phyloP scores from a whole-genome alignment of 2,113 vertebrate genomes.

The Gopherus flavomarginatus region DNA sequence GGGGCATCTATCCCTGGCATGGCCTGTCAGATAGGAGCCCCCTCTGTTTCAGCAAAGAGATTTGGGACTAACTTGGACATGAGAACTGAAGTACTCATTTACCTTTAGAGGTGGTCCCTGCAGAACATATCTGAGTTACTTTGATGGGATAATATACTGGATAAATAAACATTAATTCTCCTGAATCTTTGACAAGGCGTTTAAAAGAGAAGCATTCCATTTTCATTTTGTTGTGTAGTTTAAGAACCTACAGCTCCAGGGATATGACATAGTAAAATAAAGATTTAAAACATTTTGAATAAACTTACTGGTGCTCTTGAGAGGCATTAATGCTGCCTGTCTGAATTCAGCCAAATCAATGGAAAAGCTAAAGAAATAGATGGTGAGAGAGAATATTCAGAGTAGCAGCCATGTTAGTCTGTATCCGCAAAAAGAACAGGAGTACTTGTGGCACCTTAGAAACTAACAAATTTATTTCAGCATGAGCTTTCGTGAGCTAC shows the following conservation, averaged over 20 bases:
- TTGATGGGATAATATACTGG: neutral
- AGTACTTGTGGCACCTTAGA: too few species aligned
- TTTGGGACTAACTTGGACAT: neutral
- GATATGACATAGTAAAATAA: neutral
- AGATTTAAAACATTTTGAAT: neutral
- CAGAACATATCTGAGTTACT: neutral
- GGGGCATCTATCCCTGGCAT: too few species aligned
- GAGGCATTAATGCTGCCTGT: neutral
- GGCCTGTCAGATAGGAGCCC: too few species aligned
- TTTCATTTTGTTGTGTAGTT: neutral
- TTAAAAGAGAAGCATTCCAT: neutral
- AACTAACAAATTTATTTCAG: too few species aligned
- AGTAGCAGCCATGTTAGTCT: too few species aligned
- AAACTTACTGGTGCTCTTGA: neutral
- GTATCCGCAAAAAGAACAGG: too few species aligned
- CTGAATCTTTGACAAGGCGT: neutral
- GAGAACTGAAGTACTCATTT: neutral
- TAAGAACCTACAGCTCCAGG: neutral
- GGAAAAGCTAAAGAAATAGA: neutral
- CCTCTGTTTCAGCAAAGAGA: neutral
- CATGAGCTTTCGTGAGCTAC: too few species aligned
- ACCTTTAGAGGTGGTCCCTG: fast-evolving
- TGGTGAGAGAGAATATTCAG: too few species aligned
- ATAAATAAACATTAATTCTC: neutral
- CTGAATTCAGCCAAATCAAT: neutral